Base-by-base conservation (phyloP, 2,797 vertebrate genomes). In the Pantherophis vulpinus region DNA sequence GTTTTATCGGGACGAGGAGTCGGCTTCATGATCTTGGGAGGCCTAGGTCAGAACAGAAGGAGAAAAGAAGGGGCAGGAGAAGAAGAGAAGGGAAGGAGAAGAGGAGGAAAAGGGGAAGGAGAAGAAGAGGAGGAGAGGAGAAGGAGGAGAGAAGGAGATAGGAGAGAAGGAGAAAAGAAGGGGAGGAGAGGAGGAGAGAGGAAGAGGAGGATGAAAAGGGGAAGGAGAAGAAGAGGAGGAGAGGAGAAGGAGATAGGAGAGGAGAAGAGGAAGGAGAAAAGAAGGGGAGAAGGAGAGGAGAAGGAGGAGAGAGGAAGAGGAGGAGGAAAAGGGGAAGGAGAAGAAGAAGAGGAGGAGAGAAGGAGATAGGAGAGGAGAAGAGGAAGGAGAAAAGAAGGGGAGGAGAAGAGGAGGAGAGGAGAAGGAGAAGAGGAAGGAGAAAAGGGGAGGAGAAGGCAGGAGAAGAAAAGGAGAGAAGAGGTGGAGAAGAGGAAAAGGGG, bases 151-250 rank as follows among this genome's bases (percentile, higher is more conserved):
- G 37, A 37, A 37, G 37, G 37, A 37, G 37, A 37, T 37, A 37
- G 37, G 37, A 37, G 37, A 18, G 51, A 32, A 20, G 5, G 2
- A 58, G 56, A 58, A 3, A 11, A 4, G 25, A 5, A 70, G 10
- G 9, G 4, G 11, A 37, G 12, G 0, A 6, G 0, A 18, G 20
- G 2, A 23, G 5, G 1, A 16, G 2, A 29, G 13, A 2, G 5
- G n/a, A 70, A 29, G 25, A 12, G 4, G 0, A 56, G 14, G 0
- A 56, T 37, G 56, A 16, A 56, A 3, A 5, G 11, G 56, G 4
- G 13, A 4, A 56, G 27, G 25, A 14, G 10, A 51, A 7, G 6
- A 51, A 2, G 51, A 54, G 1, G 8, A 54, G 51, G 51, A 54
- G 55, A 3, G 16, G 2, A 32, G 7, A 2, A 37, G 14, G 20